Evolutionary conservation across 2,797 vertebrate genomes (phyloP).

Genomic region (Tenualosa thibaudeaui): DNA sequence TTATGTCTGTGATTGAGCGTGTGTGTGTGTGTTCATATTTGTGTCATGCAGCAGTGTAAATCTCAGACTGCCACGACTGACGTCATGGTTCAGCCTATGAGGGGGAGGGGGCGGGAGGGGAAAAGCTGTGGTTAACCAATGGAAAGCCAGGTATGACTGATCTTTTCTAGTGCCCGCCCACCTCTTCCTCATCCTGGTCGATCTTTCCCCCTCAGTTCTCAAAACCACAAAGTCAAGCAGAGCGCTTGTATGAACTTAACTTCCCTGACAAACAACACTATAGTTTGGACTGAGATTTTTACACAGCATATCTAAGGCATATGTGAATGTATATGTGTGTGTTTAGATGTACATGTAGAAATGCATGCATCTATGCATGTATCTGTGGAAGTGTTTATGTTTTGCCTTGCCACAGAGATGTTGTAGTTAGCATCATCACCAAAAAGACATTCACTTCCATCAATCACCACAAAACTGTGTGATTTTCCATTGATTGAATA

Average conservation of each 20-base stretch:
- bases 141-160: conserved; percentile 62
- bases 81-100: conserved; percentile 51
- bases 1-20: not conserved
- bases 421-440: no score
- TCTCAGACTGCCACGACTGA: conserved; percentile 64
- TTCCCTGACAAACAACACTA: not conserved
- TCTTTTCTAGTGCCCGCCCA: conserved; percentile 33
- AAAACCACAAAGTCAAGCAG: not conserved
- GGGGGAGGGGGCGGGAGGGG: conserved; percentile 44
- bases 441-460: no score
- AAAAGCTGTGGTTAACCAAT: conserved; percentile 72
- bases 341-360: no score
- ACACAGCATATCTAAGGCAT: not conserved
- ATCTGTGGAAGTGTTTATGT: no score
- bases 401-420: no score
- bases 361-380: no score
- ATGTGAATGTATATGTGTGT: not conserved
- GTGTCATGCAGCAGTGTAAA: conserved; percentile 59
- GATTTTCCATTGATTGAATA: no score
- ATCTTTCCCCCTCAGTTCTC: not conserved
- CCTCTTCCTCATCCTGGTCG: conserved; percentile 14
- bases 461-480: no score
- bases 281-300: not conserved
- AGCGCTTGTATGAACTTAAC: not conserved
- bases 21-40: not conserved